Base-by-base conservation (phyloP, 2,797 vertebrate species). In the Mycteria americana region DNA sequence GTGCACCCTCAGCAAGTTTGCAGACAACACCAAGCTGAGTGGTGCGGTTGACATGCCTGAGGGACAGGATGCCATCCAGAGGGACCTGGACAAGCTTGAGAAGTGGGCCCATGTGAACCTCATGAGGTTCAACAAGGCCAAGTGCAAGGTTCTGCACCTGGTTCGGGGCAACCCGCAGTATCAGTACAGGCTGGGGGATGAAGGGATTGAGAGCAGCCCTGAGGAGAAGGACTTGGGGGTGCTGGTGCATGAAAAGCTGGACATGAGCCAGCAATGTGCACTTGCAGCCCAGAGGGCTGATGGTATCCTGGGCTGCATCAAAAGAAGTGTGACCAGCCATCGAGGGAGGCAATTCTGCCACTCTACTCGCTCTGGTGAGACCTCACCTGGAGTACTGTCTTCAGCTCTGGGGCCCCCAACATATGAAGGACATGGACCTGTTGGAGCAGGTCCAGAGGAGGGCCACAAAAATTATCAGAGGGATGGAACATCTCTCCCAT, bases 361-460 rank as follows among this genome's bases (percentile, higher is more conserved):
- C 16, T 68, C 33, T 41, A 14, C 46, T 41, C 35, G 6, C 25
- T 35, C 41, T 85, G 6, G 4, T 39, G 17, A 39, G 28, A 46
- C 12, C 17, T 9, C 21, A 59, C 33, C 16, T 72, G 45, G 7
- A n/a, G 31, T 50, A 11, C 19, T 35, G 31, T 10, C 37, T 37
- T n/a, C n/a, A n/a, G n/a, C n/a, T n/a, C n/a, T n/a, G n/a, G n/a
- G n/a, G n/a, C n/a, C n/a, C n/a, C n/a, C 37, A 37, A 9, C 37
- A 37, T 10, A 37, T 10, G 37, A 37, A 37, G 10, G 37, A 37
- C 37, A 50, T 1, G 13, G 11, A 79, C 2, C 31, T 75, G 11
- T 4, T 67, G 13, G 31, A 63, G 9, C 0, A 0, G 12, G 43
- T n/a, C n/a, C n/a, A n/a, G n/a, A n/a, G n/a, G n/a, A n/a, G n/a